These are phyloP conservation scores for Lepus oiostolus DNA, from an alignment of 2,797 vertebrate genomes.

Conservation along the genomic window DNA sequence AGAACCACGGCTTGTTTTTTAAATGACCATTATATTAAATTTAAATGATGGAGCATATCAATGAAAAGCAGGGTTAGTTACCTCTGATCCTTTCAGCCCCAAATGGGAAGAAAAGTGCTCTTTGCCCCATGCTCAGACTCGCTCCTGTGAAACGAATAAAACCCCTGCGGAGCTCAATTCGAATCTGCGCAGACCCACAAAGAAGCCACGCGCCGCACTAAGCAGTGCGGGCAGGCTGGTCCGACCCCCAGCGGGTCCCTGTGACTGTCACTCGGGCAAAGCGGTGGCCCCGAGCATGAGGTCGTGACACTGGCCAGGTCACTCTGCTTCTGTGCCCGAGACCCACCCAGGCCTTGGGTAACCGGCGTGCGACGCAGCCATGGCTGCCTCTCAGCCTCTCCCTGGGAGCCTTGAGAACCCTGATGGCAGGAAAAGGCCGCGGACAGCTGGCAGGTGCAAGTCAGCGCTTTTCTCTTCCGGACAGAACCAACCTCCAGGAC, in stretches of 20 bases:
- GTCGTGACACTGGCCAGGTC: slow-evolving; percentile 84
- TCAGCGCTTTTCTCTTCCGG: not conserved
- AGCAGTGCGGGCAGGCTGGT: slow-evolving; percentile 51
- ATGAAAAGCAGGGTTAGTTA: slow-evolving; percentile 44
- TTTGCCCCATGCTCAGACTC: slow-evolving; percentile 66
- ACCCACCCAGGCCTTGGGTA: slow-evolving; percentile 79
- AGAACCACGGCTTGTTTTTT: slow-evolving; percentile 23
- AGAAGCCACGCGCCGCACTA: slow-evolving; percentile 83
- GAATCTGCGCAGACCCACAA: slow-evolving; percentile 76
- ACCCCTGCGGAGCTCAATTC: slow-evolving; percentile 56
- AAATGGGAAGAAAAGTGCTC: slow-evolving; percentile 74
- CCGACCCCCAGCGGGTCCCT: slow-evolving; percentile 25
- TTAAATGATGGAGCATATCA: not conserved
- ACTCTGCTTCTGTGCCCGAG: slow-evolving; percentile 85
- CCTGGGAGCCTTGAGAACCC: not conserved
- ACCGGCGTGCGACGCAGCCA: slow-evolving; percentile 78
- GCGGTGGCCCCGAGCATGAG: slow-evolving; percentile 86
- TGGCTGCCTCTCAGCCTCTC: not conserved
- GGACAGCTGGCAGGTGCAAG: not conserved
- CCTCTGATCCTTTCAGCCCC: slow-evolving; percentile 58
- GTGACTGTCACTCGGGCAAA: slow-evolving; percentile 86
- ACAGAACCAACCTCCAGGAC: not conserved
- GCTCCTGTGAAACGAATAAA: slow-evolving; percentile 68
- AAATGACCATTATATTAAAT: not conserved
- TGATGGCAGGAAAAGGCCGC: not conserved